Base-by-base conservation (phyloP, 2,888 invertebrate genomes). In the Agriopis leucophaearia region DNA sequence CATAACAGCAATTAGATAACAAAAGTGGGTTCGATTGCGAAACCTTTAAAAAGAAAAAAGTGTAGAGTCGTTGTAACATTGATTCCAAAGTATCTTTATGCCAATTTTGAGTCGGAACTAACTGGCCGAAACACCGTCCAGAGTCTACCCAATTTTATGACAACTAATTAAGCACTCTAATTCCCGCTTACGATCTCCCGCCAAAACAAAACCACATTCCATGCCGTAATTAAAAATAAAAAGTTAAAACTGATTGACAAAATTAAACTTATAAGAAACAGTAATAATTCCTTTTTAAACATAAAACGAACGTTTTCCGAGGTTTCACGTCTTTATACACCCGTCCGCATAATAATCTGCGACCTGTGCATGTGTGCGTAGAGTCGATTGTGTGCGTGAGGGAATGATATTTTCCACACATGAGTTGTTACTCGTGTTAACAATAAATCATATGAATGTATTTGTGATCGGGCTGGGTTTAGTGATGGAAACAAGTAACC, bases 361-460 rank as follows among this genome's bases (percentile, higher is more conserved):
- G 47, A 10, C 10, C 57, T 59, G 63, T 62, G 60, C 63, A 48
- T 66, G 72, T 71, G 71, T 52, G 74, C 55, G 70, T 38, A 65
- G 55, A 64, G 18, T 61, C 73, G 79, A 69, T 73, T 80, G 85
- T 85, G 84, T 85, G 88, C 75, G 85, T 76, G 83, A 73, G 80
- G 79, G 82, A 88, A 83, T 86, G 88, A 90, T 89, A 88, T 88
- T 88, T 83, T 83, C 85, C 86, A 86, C 89, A 89, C 89, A 88
- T 86, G 87, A 88, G 83, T 88, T 88, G 90, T 88, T 81, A 84
- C 78, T 81, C 88, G 88, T 90, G 92, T 92, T 88, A 85, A 88
- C 87, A 85, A 92, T 93, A 94, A 94, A 92, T 94, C 93, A 94
- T 92, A 91, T 83, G 85, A 88, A 89, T 92, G 93, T 92, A 92